These are phyloP conservation scores for Trichoplusia ni DNA, from an alignment of 1,140 invertebrate genomes.

Conservation along the genomic window DNA sequence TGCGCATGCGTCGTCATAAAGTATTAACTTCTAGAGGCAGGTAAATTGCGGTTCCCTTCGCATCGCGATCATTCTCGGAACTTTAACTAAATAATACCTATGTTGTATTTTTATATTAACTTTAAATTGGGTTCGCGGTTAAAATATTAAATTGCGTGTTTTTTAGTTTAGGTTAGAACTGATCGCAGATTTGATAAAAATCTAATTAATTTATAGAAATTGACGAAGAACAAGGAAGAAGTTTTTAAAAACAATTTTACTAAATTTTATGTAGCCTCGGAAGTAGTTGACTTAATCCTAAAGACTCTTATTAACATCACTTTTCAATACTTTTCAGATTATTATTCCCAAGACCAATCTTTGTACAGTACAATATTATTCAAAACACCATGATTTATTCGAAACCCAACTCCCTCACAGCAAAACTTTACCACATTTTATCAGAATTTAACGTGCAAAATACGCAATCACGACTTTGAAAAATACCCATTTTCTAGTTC, in stretches of 20 bases:
- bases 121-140: slow-evolving; percentile 21
- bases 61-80: slow-evolving; percentile 17
- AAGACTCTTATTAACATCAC: no score
- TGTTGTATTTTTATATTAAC: slow-evolving; percentile 20
- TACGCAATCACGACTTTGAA: neutral
- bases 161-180: slow-evolving; percentile 4
- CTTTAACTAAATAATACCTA: slow-evolving; percentile 24
- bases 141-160: neutral
- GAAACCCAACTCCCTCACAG: no score
- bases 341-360: no score
- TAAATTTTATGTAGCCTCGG: no score
- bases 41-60: slow-evolving; percentile 24
- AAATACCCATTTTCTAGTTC: slow-evolving; percentile 9
- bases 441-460: neutral
- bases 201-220: no score
- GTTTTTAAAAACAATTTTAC: no score
- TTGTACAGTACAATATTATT: no score
- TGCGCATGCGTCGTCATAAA: slow-evolving; percentile 21
- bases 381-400: no score
- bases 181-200: no score
- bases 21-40: slow-evolving; percentile 28
- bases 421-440: neutral
- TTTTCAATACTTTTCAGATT: no score
- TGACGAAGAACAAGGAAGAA: no score
- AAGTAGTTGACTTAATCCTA: no score